Evolutionary conservation across 1,140 invertebrate species (phyloP).

Genomic region (Chlorops oryzae): DNA sequence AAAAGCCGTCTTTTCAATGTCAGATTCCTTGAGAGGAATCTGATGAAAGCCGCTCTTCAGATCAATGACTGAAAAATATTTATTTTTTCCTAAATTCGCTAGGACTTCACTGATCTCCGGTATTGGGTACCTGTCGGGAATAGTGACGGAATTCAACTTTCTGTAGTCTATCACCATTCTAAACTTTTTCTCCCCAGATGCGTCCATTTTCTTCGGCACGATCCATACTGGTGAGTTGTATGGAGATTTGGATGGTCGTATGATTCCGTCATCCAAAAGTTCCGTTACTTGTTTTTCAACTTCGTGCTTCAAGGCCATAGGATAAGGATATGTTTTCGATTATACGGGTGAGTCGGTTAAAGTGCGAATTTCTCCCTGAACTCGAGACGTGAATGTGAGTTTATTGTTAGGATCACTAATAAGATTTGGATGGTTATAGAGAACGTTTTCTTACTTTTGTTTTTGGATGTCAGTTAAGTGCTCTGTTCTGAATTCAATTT

Average conservation of each 20-base stretch:
- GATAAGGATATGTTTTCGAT: constrained; percentile 15
- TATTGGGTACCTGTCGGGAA: constrained; percentile 12
- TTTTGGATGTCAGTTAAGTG: constrained; percentile 2
- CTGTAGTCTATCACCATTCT: constrained; percentile 33
- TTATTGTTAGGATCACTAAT: constrained; percentile 13
- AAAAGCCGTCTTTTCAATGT: constrained; percentile 12
- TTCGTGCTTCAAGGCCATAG: constrained; percentile 13
- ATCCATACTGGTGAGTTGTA: constrained; percentile 13
- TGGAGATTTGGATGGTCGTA: constrained; percentile 12
- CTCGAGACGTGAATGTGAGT: constrained; percentile 13
- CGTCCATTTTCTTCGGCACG: constrained; percentile 7
- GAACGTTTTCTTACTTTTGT: background rate
- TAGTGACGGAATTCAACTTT: background rate
- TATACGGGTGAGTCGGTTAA: constrained; percentile 10
- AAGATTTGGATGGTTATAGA: background rate
- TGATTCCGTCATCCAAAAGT: constrained; percentile 16
- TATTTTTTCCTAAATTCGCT: constrained; percentile 9
- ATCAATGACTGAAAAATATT: constrained; percentile 8
- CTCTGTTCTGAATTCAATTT: constrained; percentile 5
- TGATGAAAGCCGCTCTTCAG: constrained; percentile 12
- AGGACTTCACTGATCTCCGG: constrained; percentile 2
- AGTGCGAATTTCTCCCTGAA: constrained; percentile 18
- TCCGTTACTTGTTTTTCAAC: constrained; percentile 11
- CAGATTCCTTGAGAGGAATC: constrained; percentile 4
- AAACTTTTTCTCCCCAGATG: constrained; percentile 27